Evolutionary conservation across 2,888 invertebrate species (phyloP).

Genomic region (Nycteola revayana): DNA sequence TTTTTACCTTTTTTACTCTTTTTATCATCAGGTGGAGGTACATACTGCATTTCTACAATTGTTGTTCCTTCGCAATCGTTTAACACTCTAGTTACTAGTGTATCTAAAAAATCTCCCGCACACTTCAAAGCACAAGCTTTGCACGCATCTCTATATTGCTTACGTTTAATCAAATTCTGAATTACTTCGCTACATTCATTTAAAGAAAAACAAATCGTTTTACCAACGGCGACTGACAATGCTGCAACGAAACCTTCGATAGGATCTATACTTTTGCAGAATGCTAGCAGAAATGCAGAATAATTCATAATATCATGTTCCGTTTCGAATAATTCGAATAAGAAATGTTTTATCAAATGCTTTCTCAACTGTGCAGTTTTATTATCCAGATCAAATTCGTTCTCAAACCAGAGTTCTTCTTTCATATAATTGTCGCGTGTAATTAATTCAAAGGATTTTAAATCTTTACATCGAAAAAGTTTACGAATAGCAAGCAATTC

Average conservation of each 20-base stretch:
- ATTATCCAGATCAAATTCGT: constrained; percentile 48
- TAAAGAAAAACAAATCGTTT: constrained; percentile 69
- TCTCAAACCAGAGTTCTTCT: constrained; percentile 65
- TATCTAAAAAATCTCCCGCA: constrained; percentile 53
- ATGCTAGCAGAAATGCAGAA: constrained; percentile 82
- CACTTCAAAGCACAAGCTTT: constrained; percentile 59
- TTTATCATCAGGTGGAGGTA: constrained; percentile 42
- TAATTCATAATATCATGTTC: constrained; percentile 79
- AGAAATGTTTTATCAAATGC: constrained; percentile 74
- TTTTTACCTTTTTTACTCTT: constrained; percentile 53
- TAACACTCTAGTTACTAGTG: constrained; percentile 51
- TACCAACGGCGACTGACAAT: constrained; percentile 79
- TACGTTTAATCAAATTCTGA: constrained; percentile 57
- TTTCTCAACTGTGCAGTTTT: constrained; percentile 46
- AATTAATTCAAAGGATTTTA: constrained; percentile 56
- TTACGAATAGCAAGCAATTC: constrained; percentile 77
- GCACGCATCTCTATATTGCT: constrained; percentile 61
- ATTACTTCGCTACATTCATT: constrained; percentile 75
- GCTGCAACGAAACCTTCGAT: constrained; percentile 81
- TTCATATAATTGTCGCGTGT: constrained; percentile 52
- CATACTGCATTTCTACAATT: constrained; percentile 58
- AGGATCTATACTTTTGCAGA: constrained; percentile 82
- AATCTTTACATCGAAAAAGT: constrained; percentile 73
- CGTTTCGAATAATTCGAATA: constrained; percentile 81
- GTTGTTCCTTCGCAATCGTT: constrained; percentile 58